These are phyloP conservation scores for Herminia tarsipennalis DNA, from an alignment of 2,888 invertebrate genomes.

Conservation along the genomic window DNA sequence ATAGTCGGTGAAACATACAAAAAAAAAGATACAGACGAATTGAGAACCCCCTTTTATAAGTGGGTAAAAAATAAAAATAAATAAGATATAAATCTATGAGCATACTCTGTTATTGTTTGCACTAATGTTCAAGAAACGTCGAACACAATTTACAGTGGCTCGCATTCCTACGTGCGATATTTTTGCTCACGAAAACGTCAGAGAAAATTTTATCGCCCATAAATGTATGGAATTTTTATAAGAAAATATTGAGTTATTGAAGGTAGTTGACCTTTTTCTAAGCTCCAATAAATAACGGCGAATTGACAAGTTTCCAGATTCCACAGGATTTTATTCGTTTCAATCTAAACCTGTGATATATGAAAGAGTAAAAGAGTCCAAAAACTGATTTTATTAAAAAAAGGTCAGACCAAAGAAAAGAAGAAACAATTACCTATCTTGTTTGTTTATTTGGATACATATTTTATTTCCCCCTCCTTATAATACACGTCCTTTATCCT, in stretches of 20 bases:
- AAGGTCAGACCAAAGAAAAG: too few relatives aligned
- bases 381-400: too few relatives aligned
- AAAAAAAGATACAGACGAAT: too few relatives aligned
- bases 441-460: too few relatives aligned
- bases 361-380: too few relatives aligned
- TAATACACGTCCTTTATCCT: too few relatives aligned
- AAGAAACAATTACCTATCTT: too few relatives aligned
- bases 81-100: slow-evolving; percentile 8
- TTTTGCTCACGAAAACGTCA: slow-evolving; percentile 37
- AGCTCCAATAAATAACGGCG: slow-evolving; percentile 22
- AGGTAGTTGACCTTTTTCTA: slow-evolving; percentile 14
- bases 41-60: too few relatives aligned
- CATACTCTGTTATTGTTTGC: slow-evolving; percentile 26
- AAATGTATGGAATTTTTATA: slow-evolving; percentile 39
- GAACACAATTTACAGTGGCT: slow-evolving; percentile 30
- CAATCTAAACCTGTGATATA: slow-evolving; percentile 3
- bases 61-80: too few relatives aligned
- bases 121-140: slow-evolving; percentile 29
- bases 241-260: slow-evolving; percentile 35
- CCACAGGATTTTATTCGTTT: slow-evolving; percentile 11
- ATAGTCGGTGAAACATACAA: too few relatives aligned
- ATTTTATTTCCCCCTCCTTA: too few relatives aligned
- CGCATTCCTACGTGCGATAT: slow-evolving; percentile 20
- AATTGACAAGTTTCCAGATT: slow-evolving; percentile 9
- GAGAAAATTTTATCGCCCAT: slow-evolving; percentile 31